These are phyloP conservation scores for Pseudomyrmex pallidus DNA, from an alignment of 1,140 invertebrate genomes.

Conservation along the genomic window DNA sequence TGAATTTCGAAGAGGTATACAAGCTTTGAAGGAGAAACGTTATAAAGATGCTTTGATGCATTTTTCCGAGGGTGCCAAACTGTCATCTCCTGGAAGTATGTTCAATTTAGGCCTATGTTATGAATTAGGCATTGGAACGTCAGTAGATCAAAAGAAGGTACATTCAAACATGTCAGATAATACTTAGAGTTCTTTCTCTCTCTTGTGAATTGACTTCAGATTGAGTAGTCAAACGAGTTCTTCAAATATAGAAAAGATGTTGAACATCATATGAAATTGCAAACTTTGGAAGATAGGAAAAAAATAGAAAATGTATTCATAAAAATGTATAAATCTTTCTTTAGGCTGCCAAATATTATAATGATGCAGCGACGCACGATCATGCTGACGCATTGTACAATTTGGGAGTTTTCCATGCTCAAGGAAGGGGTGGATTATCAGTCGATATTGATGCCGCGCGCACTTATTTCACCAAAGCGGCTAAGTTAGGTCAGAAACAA, in stretches of 20 bases:
- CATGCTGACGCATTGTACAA: conserved; percentile 88
- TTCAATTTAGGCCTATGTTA: conserved; percentile 88
- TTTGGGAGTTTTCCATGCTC: conserved; percentile 87
- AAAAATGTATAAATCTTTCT: conserved; percentile 66
- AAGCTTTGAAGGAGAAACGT: conserved; percentile 79
- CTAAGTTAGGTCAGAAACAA: conserved; percentile 86
- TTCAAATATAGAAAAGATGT: neutral
- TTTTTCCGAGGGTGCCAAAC: conserved; percentile 85
- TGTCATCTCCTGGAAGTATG: conserved; percentile 86
- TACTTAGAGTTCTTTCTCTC: neutral
- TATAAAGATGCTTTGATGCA: conserved; percentile 81
- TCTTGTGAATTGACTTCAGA: too few relatives aligned
- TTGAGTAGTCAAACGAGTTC: too few relatives aligned
- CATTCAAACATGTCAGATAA: conserved; percentile 19
- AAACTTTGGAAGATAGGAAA: neutral
- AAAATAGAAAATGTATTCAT: neutral
- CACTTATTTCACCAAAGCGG: conserved; percentile 85
- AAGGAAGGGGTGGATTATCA: conserved; percentile 86
- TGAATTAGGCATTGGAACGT: conserved; percentile 87
- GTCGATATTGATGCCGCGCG: conserved; percentile 83
- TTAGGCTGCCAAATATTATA: conserved; percentile 87
- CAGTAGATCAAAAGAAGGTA: conserved; percentile 86
- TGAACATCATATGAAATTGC: conserved; percentile 4
- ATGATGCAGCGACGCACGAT: conserved; percentile 85
- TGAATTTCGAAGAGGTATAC: conserved; percentile 80